Evolutionary conservation across 30 jellyfish, hydroid and myxozoan species (phyloP), one percentile per base, ranked within the genome.

Genomic region (Hydractinia symbiolongicarpus): DNA sequence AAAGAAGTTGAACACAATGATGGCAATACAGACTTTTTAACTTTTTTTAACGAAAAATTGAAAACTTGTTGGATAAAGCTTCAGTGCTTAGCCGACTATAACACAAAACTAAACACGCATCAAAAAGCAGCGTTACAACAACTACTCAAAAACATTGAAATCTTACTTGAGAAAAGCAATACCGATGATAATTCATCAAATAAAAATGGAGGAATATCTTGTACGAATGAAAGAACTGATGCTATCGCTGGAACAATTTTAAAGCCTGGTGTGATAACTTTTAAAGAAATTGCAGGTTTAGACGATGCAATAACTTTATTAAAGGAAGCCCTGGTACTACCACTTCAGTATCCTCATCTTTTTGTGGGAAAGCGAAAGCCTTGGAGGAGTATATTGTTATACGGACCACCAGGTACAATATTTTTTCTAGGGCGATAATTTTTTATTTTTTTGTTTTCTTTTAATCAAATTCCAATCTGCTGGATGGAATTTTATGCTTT

Each of bases 221-320:
- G 15, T 19, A 8, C 19, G 13, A 8, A 44, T 11, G 85, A 77
- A 77, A 79, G 98, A 55, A 83, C 61, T 73, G 50, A 17, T 44
- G 90, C 88, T 67, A 93, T 93, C 51, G 95, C 81, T 67, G 80
- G 86, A 17, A 93, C 98, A 9, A 87, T 93, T 1, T 82, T 93
- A 30, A 55, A 76, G 44, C 95, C 94, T 1, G 98, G 98, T 9
- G 69, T 79, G 58, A 74, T 88, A 7, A 52, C 82, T 4, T 93
- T 93, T 71, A 5, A 84, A 30, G 95, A 93, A 70, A 95, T 93
- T 15, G 98, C 98, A 15, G 98, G 98, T 50, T 86, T 93, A 54
- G 79, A 78, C 55, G 95, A 83, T 49, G 98, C 94, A 20, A 93
- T 87, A 78, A 57, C 76, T 30, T 94, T 87, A 15, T 83, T 93